Evolutionary conservation across 2,888 invertebrate genomes (phyloP).

Genomic region (Sepioteuthis lessoniana): DNA sequence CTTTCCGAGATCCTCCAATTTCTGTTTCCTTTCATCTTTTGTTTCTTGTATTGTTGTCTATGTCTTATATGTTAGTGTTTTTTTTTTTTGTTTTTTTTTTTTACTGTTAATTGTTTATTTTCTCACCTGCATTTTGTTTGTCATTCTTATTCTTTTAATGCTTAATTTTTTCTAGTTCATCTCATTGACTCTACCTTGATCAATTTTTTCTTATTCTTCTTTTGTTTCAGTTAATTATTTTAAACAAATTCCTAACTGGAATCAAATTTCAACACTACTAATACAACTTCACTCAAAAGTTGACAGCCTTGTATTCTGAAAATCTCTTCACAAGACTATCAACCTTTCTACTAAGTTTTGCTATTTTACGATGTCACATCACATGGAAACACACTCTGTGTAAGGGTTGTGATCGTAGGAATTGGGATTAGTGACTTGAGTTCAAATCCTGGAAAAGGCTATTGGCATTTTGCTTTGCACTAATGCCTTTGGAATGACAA

Average conservation of each 20-base stretch:
- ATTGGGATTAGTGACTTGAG: too few relatives aligned
- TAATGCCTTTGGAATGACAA: too few relatives aligned
- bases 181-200: not conserved
- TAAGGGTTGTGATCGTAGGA: too few relatives aligned
- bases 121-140: not conserved
- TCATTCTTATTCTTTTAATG: not conserved
- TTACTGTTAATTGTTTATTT: not conserved
- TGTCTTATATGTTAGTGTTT: not conserved
- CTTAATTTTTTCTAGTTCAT: not conserved
- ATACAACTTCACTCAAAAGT: not conserved
- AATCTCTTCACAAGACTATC: not conserved
- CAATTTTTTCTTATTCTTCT: not conserved
- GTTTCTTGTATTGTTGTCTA: not conserved
- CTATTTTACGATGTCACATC: too few relatives aligned
- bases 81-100: not conserved
- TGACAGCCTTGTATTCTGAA: not conserved
- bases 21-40: not conserved
- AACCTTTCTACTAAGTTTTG: too few relatives aligned
- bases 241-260: not conserved
- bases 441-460: too few relatives aligned
- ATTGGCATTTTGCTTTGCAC: too few relatives aligned
- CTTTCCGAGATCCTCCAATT: not conserved
- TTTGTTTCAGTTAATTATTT: not conserved
- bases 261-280: not conserved
- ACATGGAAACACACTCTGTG: too few relatives aligned